Evolutionary conservation across 2,888 invertebrate species (phyloP).

Genomic region (Trissolcus brochymenae): DNA sequence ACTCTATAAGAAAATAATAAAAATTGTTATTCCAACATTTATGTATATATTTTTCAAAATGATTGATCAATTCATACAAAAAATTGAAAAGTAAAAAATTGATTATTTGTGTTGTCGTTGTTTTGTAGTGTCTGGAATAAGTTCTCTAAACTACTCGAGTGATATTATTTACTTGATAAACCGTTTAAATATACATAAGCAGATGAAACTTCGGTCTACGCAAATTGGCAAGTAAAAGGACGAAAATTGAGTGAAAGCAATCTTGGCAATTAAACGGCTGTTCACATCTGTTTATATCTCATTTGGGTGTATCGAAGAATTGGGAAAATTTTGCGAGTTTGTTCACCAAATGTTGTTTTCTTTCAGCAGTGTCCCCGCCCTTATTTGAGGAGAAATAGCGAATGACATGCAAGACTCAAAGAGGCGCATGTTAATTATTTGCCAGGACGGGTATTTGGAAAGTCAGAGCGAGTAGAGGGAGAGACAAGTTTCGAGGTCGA

Average conservation of each 20-base stretch:
- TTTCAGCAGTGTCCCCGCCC: slow-evolving; percentile 17
- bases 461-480: slow-evolving; percentile 34
- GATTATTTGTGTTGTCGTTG: too few species aligned
- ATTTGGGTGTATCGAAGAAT: slow-evolving; percentile 2
- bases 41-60: too few species aligned
- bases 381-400: slow-evolving; percentile 37
- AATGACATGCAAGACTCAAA: slow-evolving; percentile 47
- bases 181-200: too few species aligned
- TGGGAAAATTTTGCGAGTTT: slow-evolving; percentile 21
- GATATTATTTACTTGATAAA: too few species aligned
- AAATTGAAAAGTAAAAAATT: too few species aligned
- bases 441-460: slow-evolving; percentile 48
- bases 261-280: background rate
- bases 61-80: too few species aligned
- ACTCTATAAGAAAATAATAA: too few species aligned
- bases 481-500: slow-evolving; percentile 43
- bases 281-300: slow-evolving; percentile 4
- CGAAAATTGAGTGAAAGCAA: slow-evolving; percentile 1
- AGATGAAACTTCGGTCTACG: too few species aligned
- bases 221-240: background rate
- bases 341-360: slow-evolving; percentile 26
- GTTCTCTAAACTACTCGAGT: too few species aligned
- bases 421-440: slow-evolving; percentile 57
- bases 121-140: too few species aligned
- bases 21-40: too few species aligned